Percentiles rank a stretch among this genome's conserved stretches.
Conservation (phyloP, 2,797 vertebrate species). For the Epinephelus coioides region DNA sequence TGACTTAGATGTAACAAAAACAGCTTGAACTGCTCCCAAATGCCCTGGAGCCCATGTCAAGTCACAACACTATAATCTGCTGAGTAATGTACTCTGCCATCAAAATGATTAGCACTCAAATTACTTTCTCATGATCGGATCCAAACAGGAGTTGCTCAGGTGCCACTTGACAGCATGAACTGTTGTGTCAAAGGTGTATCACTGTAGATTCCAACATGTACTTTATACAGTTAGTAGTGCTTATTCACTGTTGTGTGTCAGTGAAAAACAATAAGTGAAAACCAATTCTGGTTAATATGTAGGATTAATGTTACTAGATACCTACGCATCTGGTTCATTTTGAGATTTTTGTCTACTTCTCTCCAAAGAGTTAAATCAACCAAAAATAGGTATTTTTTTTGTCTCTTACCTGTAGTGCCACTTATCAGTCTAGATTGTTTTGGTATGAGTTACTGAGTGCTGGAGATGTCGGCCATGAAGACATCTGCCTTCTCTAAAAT, state of each 20-base stretch:
- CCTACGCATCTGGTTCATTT: background rate
- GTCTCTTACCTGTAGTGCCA: too few relatives aligned
- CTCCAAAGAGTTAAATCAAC: too few relatives aligned
- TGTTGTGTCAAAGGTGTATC: background rate
- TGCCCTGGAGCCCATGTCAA: slow-evolving; percentile 42
- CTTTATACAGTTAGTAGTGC: background rate
- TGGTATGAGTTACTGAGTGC: too few relatives aligned
- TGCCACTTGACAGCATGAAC: background rate
- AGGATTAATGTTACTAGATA: background rate
- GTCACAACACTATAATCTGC: slow-evolving; percentile 36
- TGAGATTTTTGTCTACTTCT: background rate
- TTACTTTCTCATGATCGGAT: slow-evolving; percentile 6
- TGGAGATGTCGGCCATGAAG: too few relatives aligned
- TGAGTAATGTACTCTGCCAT: slow-evolving; percentile 37
- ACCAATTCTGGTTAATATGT: background rate
- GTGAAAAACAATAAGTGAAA: too few relatives aligned
- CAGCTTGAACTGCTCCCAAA: slow-evolving; percentile 41
- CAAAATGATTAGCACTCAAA: slow-evolving; percentile 35
- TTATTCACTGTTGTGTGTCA: background rate
- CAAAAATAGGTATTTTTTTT: too few relatives aligned
- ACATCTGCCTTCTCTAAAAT: too few relatives aligned
- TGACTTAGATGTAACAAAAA: slow-evolving; percentile 60
- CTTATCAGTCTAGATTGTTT: too few relatives aligned
- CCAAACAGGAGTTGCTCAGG: slow-evolving; percentile 17
- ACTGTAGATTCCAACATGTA: background rate